Conservation (phyloP, 2,113 vertebrate species). For the Chionis minor region DNA sequence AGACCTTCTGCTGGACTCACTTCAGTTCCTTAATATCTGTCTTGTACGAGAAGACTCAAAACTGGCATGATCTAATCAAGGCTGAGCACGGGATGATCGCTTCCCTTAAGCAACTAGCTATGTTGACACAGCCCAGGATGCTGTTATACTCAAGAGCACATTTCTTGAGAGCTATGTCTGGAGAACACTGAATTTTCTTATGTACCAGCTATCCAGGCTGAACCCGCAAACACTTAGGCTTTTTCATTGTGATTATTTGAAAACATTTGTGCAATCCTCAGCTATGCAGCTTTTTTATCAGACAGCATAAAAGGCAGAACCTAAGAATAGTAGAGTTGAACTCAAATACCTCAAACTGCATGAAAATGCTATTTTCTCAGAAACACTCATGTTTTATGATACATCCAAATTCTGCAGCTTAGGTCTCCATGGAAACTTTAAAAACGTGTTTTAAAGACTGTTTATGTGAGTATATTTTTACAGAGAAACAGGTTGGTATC, state of each 20-base stretch:
- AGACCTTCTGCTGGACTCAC: background rate
- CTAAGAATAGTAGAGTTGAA: background rate
- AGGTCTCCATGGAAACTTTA: constrained; percentile 20
- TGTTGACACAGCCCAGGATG: background rate
- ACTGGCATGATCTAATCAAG: background rate
- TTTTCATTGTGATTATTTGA: background rate
- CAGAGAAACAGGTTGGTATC: background rate
- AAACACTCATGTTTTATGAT: background rate
- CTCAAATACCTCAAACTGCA: background rate
- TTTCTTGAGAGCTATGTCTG: background rate
- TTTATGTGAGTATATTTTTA: background rate
- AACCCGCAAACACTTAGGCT: background rate
- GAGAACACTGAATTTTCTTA: background rate
- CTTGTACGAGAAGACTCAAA: background rate
- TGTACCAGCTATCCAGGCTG: background rate
- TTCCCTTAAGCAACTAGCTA: background rate
- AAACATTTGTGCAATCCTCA: background rate
- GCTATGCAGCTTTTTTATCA: background rate
- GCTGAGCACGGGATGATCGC: fast-evolving
- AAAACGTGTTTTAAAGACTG: background rate
- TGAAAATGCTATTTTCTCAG: background rate
- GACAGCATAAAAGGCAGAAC: background rate
- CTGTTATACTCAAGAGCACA: background rate
- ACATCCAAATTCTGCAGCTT: background rate
- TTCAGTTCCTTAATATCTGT: background rate